Evolutionary conservation across 2,797 vertebrate genomes (phyloP), one percentile per base, ranked within the genome.

Genomic region (Tokudaia muenninki): DNA sequence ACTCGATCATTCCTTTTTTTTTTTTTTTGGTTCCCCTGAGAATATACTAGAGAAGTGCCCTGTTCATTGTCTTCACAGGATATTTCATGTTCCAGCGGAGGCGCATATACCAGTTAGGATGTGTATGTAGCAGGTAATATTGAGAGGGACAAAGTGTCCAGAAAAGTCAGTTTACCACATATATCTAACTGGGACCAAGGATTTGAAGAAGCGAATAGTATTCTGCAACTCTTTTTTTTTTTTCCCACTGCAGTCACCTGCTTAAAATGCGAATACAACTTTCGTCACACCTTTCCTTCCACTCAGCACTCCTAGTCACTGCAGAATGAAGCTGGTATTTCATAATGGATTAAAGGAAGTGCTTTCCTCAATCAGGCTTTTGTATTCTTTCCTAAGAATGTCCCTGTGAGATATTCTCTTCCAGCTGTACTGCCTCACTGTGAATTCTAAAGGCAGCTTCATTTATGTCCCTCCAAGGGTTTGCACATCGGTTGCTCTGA

Each of bases 1-100:
- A 52, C 26, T 86, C 2, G 4, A 57, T 74, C 9, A 41, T 65
- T 70, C 4, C 55, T 65, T 67, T 17, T 57, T 57, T 57, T 57
- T 67, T 67, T 34, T 14, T 67, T 67, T 34, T 22, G 22, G 5
- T 34, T 31, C 80, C 12, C 72, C 8, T 6, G 37, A 77, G 44
- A 77, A 86, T 17, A 31, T 75, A 44, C 59, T 52, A 47, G 12
- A 57, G 5, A 12, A 59, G 61, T 65, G 52, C 7, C 6, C 2
- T 0, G 55, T 50, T n/a, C n/a, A 9, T 34, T 9, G 1, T 22
- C 29, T n/a, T 52, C 22, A 13, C 10, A 0, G 26, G 77, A 16
- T 72, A 34, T 59, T 82, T 29, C 55, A 26, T 63, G n/a, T n/a
- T 75, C 17, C 52, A 21, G 11, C 3, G 55, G 92, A 94, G 78